A percentile compares a stretch with the other conserved stretches of the same genome.
Conservation (phyloP, 2,797 vertebrate species). For the Betta splendens region DNA sequence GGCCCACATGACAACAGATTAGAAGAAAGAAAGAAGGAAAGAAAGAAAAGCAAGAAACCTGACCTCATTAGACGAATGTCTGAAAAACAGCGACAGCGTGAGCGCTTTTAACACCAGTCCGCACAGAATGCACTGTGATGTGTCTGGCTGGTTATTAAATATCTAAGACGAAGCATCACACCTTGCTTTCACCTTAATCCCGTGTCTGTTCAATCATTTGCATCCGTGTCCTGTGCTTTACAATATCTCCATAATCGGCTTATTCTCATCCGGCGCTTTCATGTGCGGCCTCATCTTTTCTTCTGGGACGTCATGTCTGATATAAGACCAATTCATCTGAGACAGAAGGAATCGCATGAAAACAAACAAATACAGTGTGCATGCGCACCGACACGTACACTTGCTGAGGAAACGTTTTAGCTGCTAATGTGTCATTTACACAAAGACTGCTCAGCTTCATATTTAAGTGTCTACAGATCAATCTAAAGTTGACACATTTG, state of each 20-base stretch:
- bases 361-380: not conserved
- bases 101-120: slow-evolving; percentile 5
- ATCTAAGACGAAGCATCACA: not conserved
- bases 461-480: too few species aligned
- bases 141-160: not conserved
- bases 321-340: not conserved
- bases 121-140: slow-evolving; percentile 7
- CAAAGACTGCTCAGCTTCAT: too few species aligned
- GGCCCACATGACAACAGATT: slow-evolving; percentile 45
- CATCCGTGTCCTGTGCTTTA: not conserved
- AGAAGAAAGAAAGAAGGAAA: too few species aligned
- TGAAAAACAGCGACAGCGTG: slow-evolving; percentile 6
- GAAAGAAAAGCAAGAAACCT: slow-evolving; percentile 20
- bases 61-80: slow-evolving; percentile 22
- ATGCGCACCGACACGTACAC: not conserved
- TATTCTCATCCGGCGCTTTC: not conserved
- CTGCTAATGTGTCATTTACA: too few species aligned
- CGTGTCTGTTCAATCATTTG: slow-evolving; percentile 13
- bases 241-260: slow-evolving; percentile 3
- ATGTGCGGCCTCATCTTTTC: not conserved
- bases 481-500: too few species aligned
- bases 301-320: not conserved
- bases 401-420: not conserved
- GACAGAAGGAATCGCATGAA: not conserved
- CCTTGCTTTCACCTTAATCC: slow-evolving; percentile 12